These are phyloP conservation scores for Halocynthia roretzi DNA, from an alignment of 23 tunicate species.

Conservation along the genomic window DNA sequence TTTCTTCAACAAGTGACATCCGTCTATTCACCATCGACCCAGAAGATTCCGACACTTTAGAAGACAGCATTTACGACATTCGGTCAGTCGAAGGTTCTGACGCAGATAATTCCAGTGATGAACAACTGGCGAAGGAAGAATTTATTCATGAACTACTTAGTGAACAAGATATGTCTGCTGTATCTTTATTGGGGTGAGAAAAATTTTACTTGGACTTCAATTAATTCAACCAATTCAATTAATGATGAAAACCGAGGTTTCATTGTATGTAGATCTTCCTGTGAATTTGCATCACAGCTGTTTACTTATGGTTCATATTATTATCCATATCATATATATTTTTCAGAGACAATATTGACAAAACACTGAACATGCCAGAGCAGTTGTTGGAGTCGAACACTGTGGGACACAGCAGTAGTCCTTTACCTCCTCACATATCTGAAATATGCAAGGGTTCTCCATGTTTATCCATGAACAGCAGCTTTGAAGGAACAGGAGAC, in stretches of 20 bases:
- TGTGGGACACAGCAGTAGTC: background rate
- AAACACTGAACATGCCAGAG: background rate
- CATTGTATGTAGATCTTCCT: background rate
- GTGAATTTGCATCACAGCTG: too few species aligned
- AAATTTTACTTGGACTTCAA: background rate
- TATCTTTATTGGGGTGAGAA: conserved; percentile 16
- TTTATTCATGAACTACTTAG: conserved; percentile 41
- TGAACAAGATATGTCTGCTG: conserved; percentile 57
- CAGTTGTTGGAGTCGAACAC: background rate
- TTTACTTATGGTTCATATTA: too few species aligned
- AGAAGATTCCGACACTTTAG: conserved; percentile 2
- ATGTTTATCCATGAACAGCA: conserved; percentile 35
- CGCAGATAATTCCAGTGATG: conserved; percentile 5
- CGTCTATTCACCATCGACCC: conserved; percentile 21
- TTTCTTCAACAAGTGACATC: conserved; percentile 15
- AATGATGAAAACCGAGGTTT: background rate
- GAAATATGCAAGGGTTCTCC: conserved; percentile 22
- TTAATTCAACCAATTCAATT: background rate
- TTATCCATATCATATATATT: background rate
- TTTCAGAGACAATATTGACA: conserved; percentile 1
- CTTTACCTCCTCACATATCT: background rate
- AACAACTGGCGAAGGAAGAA: background rate
- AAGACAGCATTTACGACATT: conserved; percentile 5
- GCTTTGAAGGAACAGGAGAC: conserved; percentile 27
- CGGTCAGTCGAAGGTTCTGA: conserved; percentile 9